These are phyloP conservation scores for Dasypus novemcinctus DNA, from an alignment of 2,113 vertebrate species.

Conservation along the genomic window DNA sequence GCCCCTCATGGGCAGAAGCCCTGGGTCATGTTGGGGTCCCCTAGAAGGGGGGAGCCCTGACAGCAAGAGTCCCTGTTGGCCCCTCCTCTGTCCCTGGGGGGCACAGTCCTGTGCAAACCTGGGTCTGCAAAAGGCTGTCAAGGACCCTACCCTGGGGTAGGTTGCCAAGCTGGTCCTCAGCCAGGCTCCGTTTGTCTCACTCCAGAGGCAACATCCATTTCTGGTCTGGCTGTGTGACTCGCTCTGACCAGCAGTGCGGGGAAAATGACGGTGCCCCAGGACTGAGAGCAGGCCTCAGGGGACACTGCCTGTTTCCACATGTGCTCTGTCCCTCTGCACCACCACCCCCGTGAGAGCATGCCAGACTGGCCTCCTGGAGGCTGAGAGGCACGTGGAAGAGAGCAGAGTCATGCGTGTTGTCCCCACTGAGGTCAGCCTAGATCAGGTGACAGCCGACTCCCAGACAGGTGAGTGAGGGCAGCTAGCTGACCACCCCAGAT, in stretches of 20 bases:
- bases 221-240: rapidly evolving
- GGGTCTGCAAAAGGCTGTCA: not conserved
- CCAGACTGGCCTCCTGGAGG: not conserved
- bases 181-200: not conserved
- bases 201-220: not conserved
- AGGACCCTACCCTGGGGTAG: too few relatives aligned
- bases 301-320: too few relatives aligned
- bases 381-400: not conserved
- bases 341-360: too few relatives aligned
- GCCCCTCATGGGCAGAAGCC: not conserved
- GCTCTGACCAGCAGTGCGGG: not conserved
- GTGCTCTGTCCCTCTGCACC: too few relatives aligned
- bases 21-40: too few relatives aligned
- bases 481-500: not conserved
- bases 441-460: not conserved
- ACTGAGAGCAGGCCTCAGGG: not conserved
- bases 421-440: not conserved
- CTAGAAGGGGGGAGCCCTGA: too few relatives aligned
- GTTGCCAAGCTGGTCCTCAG: not conserved
- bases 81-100: not conserved
- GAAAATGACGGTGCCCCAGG: not conserved
- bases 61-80: not conserved
- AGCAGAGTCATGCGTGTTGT: not conserved
- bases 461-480: not conserved
- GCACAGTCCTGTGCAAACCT: not conserved